phyloP scores from a whole-genome alignment of 2,797 vertebrate species.

The Lepidocolaptes lacrymiger region DNA sequence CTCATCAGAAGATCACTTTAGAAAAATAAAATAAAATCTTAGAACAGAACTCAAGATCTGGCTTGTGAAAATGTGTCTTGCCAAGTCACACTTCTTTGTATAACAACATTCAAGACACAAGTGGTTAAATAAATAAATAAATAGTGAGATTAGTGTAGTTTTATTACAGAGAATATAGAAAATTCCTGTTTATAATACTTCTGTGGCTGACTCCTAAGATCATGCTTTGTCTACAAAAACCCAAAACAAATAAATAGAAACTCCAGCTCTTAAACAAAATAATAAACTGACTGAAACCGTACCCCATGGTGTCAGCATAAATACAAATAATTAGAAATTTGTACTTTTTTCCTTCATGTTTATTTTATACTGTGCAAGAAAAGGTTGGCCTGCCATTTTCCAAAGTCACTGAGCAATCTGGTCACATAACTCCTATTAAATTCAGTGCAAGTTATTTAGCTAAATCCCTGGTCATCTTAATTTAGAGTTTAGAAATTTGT shows the following conservation, averaged over 20 bases:
- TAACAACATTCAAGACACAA: neutral
- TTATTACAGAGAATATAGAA: neutral
- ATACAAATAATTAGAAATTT: neutral
- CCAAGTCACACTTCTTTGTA: neutral
- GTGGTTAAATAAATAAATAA: conserved; percentile 23
- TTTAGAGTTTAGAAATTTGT: neutral
- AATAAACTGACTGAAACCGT: conserved; percentile 19
- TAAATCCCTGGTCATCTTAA: neutral
- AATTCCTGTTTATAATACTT: conserved; percentile 8
- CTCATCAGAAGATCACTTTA: neutral
- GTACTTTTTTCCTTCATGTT: neutral
- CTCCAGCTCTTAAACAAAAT: conserved; percentile 18
- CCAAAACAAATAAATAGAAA: conserved; percentile 43
- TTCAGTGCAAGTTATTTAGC: neutral
- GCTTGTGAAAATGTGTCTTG: neutral
- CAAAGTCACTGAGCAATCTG: neutral
- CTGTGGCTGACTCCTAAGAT: conserved; percentile 4
- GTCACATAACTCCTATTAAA: neutral
- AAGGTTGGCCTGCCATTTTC: neutral
- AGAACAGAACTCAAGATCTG: neutral
- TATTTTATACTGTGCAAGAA: neutral
- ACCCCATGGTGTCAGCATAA: neutral
- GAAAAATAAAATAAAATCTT: neutral
- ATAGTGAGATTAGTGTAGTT: neutral
- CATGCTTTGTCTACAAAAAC: conserved; percentile 19